Base-by-base conservation (phyloP, 2,888 invertebrate species). In the Holacanthella duospinosa region DNA sequence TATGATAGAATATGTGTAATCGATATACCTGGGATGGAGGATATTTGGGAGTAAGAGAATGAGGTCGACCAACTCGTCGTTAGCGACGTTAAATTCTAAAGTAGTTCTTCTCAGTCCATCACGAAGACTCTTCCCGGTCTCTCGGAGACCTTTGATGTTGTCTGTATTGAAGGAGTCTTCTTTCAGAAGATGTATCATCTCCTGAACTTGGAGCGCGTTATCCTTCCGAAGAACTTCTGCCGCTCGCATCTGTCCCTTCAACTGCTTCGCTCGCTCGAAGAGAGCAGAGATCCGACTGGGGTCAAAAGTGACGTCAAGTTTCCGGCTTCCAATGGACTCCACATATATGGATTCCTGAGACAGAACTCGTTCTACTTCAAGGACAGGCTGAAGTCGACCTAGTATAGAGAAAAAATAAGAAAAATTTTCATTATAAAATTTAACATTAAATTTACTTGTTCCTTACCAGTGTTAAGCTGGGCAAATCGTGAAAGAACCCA, bases 21-120 rank as follows among this genome's bases (percentile, higher is more conserved):
- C n/a, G n/a, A n/a, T n/a, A n/a, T n/a, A n/a, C n/a, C n/a, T n/a
- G n/a, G n/a, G n/a, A n/a, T n/a, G n/a, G n/a, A 91, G 74, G 57
- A 75, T 73, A 75, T 89, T 91, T 0, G 91, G 91, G 61, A 91
- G 75, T 73, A 81, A 80, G 60, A 91, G 77, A 64, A 82, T 80
- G 73, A 82, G 80, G 29, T 84, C 75, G 55, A 86, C 80, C 9
- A 87, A 83, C 59, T 81, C 81, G 75, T 87, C 86, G 75, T 90
- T 88, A 4, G 89, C 79, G n/a, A 83, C 83, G 81, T 86, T 86
- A n/a, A 85, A 76, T 54, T 81, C 79, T 16, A 80, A 78, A 74
- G 83, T 86, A 1, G 88, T 74, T 29, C 78, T 77, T 75, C 83
- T 86, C n/a, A 86, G 75, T 69, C 87, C 85, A 55, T 83, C 82